A percentile compares a stretch with the other conserved stretches of the same genome.
Evolutionary conservation across 1,140 invertebrate genomes (phyloP).

Genomic region (Lordiphosa mommai): DNA sequence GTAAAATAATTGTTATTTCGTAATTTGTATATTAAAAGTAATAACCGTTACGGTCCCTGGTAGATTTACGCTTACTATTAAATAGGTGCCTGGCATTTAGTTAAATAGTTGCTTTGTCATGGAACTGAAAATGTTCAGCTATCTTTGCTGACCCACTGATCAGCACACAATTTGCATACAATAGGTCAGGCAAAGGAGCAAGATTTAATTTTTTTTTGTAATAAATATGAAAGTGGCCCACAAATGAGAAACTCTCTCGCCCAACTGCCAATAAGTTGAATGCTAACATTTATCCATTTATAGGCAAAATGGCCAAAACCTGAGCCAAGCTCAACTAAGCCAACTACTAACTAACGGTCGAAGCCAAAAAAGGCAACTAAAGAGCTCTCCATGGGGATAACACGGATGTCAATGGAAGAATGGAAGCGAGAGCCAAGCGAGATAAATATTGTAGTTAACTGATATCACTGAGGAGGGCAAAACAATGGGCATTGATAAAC

Average conservation of each 20-base stretch:
- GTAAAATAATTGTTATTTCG: too few relatives aligned
- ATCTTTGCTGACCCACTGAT: slow-evolving; percentile 1
- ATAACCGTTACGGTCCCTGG: too few relatives aligned
- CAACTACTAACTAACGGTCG: slow-evolving; percentile 29
- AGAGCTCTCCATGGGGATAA: too few relatives aligned
- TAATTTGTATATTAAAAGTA: too few relatives aligned
- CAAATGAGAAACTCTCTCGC: slow-evolving; percentile 29
- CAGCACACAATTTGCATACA: slow-evolving; percentile 33
- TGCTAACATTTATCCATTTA: slow-evolving; percentile 52
- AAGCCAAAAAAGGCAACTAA: slow-evolving; percentile 1
- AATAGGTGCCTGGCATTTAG: too few relatives aligned
- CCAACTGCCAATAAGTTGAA: slow-evolving; percentile 54
- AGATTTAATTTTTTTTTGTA: slow-evolving; percentile 11
- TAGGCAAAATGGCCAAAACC: slow-evolving; percentile 44
- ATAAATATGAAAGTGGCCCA: slow-evolving; percentile 54
- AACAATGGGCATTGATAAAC: slow-evolving; percentile 37
- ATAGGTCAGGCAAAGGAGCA: slow-evolving; percentile 16
- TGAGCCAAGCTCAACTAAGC: slow-evolving; percentile 10
- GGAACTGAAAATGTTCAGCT: too few relatives aligned
- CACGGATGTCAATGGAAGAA: too few relatives aligned
- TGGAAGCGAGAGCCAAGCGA: too few relatives aligned
- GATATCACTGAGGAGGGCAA: background rate
- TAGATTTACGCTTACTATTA: too few relatives aligned
- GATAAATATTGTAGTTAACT: too few relatives aligned
- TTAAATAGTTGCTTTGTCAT: too few relatives aligned